Evolutionary conservation across 2,113 vertebrate species (phyloP).

Genomic region (Phycodurus eques): DNA sequence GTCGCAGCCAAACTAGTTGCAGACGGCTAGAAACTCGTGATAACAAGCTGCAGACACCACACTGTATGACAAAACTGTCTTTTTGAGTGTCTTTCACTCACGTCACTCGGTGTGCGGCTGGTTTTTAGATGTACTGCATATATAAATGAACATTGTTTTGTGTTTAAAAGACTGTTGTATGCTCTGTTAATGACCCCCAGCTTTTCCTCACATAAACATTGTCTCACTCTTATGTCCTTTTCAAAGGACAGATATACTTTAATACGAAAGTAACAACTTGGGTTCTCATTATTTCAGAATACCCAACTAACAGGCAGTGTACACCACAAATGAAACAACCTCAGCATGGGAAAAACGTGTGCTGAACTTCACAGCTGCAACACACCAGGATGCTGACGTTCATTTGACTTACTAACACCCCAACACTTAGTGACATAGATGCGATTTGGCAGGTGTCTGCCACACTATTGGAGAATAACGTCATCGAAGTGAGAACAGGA

Average conservation of each 20-base stretch:
- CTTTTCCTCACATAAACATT: too few species aligned
- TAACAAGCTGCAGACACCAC: too few species aligned
- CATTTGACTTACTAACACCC: conserved; percentile 21
- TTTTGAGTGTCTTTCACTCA: too few species aligned
- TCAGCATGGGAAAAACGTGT: conserved; percentile 6
- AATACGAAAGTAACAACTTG: conserved; percentile 2
- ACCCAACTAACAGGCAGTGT: neutral
- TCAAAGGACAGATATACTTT: neutral
- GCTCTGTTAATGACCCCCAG: too few species aligned
- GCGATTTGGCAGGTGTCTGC: conserved; percentile 7
- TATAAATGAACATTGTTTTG: too few species aligned
- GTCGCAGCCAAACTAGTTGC: too few species aligned
- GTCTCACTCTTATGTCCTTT: neutral
- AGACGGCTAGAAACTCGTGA: too few species aligned
- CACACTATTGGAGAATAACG: conserved; percentile 16
- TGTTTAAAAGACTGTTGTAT: too few species aligned
- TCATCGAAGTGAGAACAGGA: conserved; percentile 2
- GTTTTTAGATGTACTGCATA: too few species aligned
- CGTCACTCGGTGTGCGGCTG: too few species aligned
- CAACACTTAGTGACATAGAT: conserved; percentile 6
- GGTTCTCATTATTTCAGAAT: neutral
- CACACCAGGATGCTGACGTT: conserved; percentile 37
- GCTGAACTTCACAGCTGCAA: conserved; percentile 6
- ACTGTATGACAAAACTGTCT: too few species aligned
- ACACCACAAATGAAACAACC: conserved; percentile 24